phyloP scores from a whole-genome alignment of 2,888 invertebrate species.

The Geophilus truncorum region DNA sequence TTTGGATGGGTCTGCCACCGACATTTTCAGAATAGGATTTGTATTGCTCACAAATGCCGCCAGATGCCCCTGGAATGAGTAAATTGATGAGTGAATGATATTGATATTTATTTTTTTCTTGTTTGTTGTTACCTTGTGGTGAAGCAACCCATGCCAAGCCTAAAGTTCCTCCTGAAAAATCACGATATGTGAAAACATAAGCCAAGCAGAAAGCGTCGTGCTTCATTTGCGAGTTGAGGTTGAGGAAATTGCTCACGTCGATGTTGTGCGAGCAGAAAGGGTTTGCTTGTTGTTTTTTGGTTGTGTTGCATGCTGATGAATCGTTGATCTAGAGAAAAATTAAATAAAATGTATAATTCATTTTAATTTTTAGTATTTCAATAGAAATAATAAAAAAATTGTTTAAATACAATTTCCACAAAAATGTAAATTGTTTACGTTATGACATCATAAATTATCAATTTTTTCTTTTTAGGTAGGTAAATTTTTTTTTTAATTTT shows the following conservation, averaged over 20 bases:
- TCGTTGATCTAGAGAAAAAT: conserved; percentile 76
- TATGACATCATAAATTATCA: too few species aligned
- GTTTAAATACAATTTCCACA: too few species aligned
- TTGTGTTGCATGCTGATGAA: conserved; percentile 65
- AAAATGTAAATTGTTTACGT: too few species aligned
- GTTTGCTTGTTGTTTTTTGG: conserved; percentile 59
- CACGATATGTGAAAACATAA: conserved; percentile 94
- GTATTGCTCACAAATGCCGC: conserved; percentile 97
- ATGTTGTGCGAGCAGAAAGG: conserved; percentile 90
- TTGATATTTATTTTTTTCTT: background rate
- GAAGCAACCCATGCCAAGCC: conserved; percentile 99
- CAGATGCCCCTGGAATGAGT: conserved; percentile 71
- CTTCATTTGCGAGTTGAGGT: conserved; percentile 92
- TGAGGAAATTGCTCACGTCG: conserved; percentile 97
- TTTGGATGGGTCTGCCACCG: conserved; percentile 88
- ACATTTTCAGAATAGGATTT: conserved; percentile 96
- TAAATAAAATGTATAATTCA: too few species aligned
- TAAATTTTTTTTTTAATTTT: too few species aligned
- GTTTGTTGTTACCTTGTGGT: conserved; percentile 60
- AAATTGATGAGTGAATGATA: background rate
- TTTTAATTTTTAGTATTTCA: too few species aligned
- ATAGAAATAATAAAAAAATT: too few species aligned
- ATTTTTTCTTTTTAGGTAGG: too few species aligned
- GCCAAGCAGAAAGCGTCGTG: conserved; percentile 98
- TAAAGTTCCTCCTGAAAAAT: conserved; percentile 95